Base-by-base conservation (phyloP, 2,888 invertebrate species). In the Blastobasis lacticolella region DNA sequence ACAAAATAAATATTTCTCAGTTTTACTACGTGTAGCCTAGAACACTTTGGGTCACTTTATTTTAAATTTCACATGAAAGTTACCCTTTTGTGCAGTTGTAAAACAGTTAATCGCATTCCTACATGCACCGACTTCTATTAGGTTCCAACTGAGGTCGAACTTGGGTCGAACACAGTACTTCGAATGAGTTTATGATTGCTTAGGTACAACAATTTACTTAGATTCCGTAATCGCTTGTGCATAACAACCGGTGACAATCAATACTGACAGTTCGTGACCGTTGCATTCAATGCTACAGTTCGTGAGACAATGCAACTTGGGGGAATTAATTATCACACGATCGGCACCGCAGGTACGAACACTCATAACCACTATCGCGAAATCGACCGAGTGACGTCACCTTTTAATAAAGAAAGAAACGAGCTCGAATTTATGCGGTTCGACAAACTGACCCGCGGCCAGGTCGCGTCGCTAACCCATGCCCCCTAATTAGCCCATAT, bases 371-470 rank as follows among this genome's bases (percentile, higher is more conserved):
- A 64, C 62, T 53, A 63, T 71, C 58, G 58, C 59, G 53, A 71
- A 75, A 77, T 76, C 75, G 71, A 75, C 74, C 78, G 74, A 73
- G 64, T 87, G 87, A 88, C 84, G 87, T 88, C 87, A 87, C 79
- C 82, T 81, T 81, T 76, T 77, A 78, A 81, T 81, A 78, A 78
- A 77, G 73, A 80, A 81, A 70, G 63, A 57, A 77, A 76, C 69
- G 62, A 74, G 62, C 71, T 76, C 73, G 71, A 78, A 78, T 81
- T 78, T 78, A 75, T 78, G 70, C 74, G 74, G 73, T 71, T 59
- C 69, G 71, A 78, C 78, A 73, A 73, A 73, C 71, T 74, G 78
- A 71, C 77, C 78, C 73, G 61, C 64, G 67, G 60, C 61, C 61
- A 69, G 75, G 71, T 67, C 72, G 66, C 66, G 57, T 64, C 76